These are phyloP conservation scores for Drosophila engyochracea DNA, from an alignment of 2,888 invertebrate species.

Conservation along the genomic window DNA sequence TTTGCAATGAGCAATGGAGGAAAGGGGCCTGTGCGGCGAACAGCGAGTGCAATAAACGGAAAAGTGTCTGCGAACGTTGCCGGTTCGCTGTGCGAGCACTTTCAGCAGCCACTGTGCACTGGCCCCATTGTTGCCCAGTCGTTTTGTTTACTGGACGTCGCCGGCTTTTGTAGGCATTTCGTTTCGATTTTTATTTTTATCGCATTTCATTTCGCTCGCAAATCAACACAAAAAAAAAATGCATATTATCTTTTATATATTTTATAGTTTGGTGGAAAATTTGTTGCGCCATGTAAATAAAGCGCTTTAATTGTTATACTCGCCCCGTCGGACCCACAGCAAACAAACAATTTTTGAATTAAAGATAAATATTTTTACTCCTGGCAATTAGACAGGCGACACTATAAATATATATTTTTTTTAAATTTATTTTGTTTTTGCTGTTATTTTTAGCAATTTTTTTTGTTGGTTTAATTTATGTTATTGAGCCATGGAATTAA, in stretches of 20 bases:
- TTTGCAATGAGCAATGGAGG: not conserved
- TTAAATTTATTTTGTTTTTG: not conserved
- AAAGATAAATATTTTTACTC: conserved; percentile 41
- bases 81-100: conserved; percentile 34
- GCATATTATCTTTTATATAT: not conserved
- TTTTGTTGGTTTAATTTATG: not conserved
- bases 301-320: conserved; percentile 45
- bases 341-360: conserved; percentile 37
- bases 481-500: not conserved
- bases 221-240: conserved; percentile 4
- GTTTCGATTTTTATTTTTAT: conserved; percentile 20
- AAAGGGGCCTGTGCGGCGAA: not conserved
- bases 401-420: not conserved
- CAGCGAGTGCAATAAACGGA: conserved; percentile 74
- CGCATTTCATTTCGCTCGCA: conserved; percentile 31
- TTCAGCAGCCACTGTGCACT: conserved; percentile 57
- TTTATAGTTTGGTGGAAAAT: conserved; percentile 25
- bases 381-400: conserved; percentile 33
- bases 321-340: not conserved
- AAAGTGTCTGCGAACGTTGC: conserved; percentile 62
- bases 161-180: conserved; percentile 22
- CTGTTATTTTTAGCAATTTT: not conserved
- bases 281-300: conserved; percentile 32
- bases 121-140: conserved; percentile 55
- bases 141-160: conserved; percentile 59